Base-by-base conservation (phyloP, 23 tunicate species). In the Ciona savignyi region DNA sequence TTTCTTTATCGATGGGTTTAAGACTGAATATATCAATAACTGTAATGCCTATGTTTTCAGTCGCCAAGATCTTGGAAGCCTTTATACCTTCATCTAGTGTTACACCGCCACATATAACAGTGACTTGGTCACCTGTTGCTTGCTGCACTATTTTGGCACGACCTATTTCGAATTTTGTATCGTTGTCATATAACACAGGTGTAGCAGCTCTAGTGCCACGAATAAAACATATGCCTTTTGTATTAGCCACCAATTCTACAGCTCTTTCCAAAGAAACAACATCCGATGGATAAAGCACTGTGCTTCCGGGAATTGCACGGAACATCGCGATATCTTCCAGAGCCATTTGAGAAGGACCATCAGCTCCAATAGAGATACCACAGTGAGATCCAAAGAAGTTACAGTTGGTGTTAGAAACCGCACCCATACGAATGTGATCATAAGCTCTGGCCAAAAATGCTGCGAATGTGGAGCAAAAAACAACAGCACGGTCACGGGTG, bases 271-370 rank as follows among this genome's bases (percentile, higher is more conserved):
- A 35, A 19, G 95, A 66, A 27, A 94, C 95, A 2, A 79, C 90
- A 68, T 94, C 99, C 23, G 90, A 81, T 27, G 99, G 99, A 63
- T 94, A 94, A 79, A 94, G 71, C 24, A 94, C 99, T 1, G 99
- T 94, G 0, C 89, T 76, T 0, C 85, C 81, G 11, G 83, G 85
- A 20, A 87, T 68, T 0, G 99, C 86, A 0, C 99, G 81, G 79
- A 94, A 94, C 90, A 87, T 86, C 22, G 99, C 95, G 9, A 94
- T 49, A 61, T 94, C 99, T 42, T 94, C 99, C 35, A 94, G 74
- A 15, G 99, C 99, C 99, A 94, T 94, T 64, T 94, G 99, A 9
- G 95, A 87, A 3, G 99, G 99, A 25, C 99, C 99, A 63, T 94
- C 99, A 27, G 97, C 91, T 21, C 97, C 99, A 23, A 94, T 94